Conservation (phyloP, 2,797 vertebrate genomes). For the Lepus oiostolus region DNA sequence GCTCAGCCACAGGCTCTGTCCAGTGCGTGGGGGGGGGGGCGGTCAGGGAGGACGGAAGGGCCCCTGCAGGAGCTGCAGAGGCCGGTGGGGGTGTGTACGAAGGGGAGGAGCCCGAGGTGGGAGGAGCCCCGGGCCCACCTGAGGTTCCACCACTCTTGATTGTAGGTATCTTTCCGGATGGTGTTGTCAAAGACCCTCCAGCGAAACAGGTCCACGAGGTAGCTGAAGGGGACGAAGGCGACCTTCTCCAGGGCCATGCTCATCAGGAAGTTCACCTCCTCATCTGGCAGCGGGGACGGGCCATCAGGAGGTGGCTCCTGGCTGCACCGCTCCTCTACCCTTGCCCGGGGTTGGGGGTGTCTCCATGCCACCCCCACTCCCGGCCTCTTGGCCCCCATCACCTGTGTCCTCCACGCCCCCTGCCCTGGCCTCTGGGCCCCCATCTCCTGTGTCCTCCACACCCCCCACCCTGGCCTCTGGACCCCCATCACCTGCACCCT, state of each 20-base stretch:
- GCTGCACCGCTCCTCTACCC: neutral
- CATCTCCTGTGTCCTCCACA: too few species aligned
- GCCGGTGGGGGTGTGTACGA: too few species aligned
- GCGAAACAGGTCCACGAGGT: constrained; percentile 96
- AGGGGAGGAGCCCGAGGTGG: too few species aligned
- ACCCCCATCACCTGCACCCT: too few species aligned
- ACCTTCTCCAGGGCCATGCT: constrained; percentile 97
- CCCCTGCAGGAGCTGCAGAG: too few species aligned
- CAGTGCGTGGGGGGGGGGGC: too few species aligned
- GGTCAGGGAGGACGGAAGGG: too few species aligned
- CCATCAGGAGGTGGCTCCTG: neutral
- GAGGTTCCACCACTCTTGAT: constrained; percentile 98
- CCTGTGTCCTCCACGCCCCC: constrained; percentile 73
- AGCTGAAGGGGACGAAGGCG: constrained; percentile 96
- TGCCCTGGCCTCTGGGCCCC: too few species aligned
- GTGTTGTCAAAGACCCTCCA: constrained; percentile 98
- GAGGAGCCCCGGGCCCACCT: constrained; percentile 88
- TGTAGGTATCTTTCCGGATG: constrained; percentile 91
- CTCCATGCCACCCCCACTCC: too few species aligned
- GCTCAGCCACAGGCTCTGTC: too few species aligned
- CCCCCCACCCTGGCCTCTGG: too few species aligned
- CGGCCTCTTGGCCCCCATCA: too few species aligned
- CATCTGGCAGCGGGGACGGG: constrained; percentile 89
- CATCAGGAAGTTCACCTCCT: constrained; percentile 97
- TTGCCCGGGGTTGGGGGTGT: neutral